Evolutionary conservation across 1,140 invertebrate genomes (phyloP), one percentile per base, ranked within the genome.

Genomic region (Nomia melanderi): DNA sequence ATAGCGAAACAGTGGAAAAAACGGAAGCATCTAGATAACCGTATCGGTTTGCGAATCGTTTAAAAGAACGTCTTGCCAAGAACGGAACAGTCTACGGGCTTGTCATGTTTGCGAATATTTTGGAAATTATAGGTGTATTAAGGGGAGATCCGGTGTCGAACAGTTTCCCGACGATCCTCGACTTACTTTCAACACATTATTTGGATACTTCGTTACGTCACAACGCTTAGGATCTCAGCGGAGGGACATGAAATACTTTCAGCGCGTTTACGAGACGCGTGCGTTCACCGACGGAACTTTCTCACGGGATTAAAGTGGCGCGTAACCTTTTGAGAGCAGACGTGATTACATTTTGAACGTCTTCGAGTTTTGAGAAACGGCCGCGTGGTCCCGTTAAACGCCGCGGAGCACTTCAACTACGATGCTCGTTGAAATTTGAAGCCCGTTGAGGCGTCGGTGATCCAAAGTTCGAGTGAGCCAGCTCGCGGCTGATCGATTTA

Each of bases 401-500:
- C n/a, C 33, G 9, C n/a, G n/a, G 11, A 41, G 12, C 20, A 3
- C 12, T 25, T 62, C 59, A 23, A 65, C 17, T 31, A 41, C 63
- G 41, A 65, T 65, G 47, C 41, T n/a, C n/a, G n/a, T n/a, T 29
- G 63, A 65, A 65, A 65, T 20, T 41, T 12, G 41, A 50, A 44
- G 23, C 60, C 2, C 23, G 57, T 6, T 11, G 62, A 29, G 7
- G 20, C 17, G 39, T 39, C 36, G 23, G 11, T 65, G 41, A 50
- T 50, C 41, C 25, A 65, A 31, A 41, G 63, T 11, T 39, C n/a
- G 33, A 39, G 33, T 20, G 59, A 23, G 33, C 9, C 14, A 12
- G 14, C 29, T 44, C 12, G 11, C 39, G 36, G 12, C 1, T 23
- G 60, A 64, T 65, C 41, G 41, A 47, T 20, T 8, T n/a, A 50